Evolutionary conservation across 2,113 vertebrate species (phyloP).

Genomic region (Gymnarchus niloticus): DNA sequence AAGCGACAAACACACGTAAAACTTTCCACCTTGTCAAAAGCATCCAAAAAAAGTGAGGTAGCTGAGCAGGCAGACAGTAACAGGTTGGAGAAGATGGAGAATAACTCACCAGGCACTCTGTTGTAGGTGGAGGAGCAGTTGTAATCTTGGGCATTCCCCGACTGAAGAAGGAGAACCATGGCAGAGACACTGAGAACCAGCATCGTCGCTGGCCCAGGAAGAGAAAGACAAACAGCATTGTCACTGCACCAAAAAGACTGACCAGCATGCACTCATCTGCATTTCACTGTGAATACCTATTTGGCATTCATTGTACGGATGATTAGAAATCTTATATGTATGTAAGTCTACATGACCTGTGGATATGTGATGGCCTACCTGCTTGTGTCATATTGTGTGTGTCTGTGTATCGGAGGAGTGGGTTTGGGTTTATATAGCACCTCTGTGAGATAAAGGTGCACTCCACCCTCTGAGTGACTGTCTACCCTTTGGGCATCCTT

Average conservation of each 20-base stretch:
- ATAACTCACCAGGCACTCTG: constrained; percentile 54
- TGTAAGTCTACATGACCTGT: not conserved
- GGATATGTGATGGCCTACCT: constrained; percentile 7
- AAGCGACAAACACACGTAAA: not conserved
- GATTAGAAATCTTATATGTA: not conserved
- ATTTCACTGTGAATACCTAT: constrained; percentile 16
- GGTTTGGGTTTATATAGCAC: constrained; percentile 3
- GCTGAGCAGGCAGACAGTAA: not conserved
- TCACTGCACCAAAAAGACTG: constrained; percentile 10
- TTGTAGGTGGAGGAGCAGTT: constrained; percentile 56
- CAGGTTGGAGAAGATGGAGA: not conserved
- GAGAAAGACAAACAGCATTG: not conserved
- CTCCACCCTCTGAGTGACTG: not conserved
- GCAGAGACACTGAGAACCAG: constrained; percentile 44
- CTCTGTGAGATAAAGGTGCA: not conserved
- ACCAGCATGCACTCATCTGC: constrained; percentile 23
- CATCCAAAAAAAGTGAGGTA: not conserved
- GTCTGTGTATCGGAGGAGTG: not conserved
- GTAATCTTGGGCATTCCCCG: constrained; percentile 39
- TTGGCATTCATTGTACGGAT: not conserved
- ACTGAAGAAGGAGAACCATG: constrained; percentile 45
- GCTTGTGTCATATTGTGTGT: not conserved
- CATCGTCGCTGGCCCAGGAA: not conserved
- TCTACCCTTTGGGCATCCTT: not conserved
- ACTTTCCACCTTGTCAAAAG: not conserved